Base-by-base conservation (phyloP, 1,140 invertebrate species). In the Zelostemma sp. region DNA sequence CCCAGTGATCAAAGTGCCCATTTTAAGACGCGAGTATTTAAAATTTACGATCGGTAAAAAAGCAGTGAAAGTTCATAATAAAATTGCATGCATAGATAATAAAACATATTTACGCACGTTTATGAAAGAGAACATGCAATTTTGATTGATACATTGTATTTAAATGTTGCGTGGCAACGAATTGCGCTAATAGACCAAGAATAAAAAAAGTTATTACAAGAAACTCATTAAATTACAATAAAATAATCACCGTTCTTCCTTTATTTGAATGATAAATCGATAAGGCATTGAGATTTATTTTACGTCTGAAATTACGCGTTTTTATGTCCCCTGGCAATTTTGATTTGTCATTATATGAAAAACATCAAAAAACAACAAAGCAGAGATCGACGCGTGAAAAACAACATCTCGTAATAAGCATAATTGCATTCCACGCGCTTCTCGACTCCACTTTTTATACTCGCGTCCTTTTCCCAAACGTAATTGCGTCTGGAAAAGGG, bases 11-110 rank as follows among this genome's bases (percentile, higher is more conserved):
- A 51, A 45, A 50, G 55, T 47, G 54, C 17, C 53, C 31, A 19
- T 50, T 66, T 55, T 43, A 40, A 49, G 35, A 38, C 21, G 12
- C 19, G 18, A 25, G 19, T 35, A 50, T 51, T 53, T 47, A 49
- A 48, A 57, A 53, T 66, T 66, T 48, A 59, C 38, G 18, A 18
- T 12, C 50, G 18, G 6, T 43, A 38, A 35, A 66, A 66, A 60
- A 49, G 56, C 31, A 15, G 64, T 56, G 64, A 67, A 67, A 67
- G 64, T 67, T 47, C 11, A 35, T 35, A 5, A 38, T 51, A 60
- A 60, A 66, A 59, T 66, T 48, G 38, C 35, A 25, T 28, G 33
- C 3, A 33, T 50, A 15, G 33, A 43, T 35, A 43, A 55, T 63
- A 59, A 66, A 59, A 50, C 41, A 16, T 15, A 56, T 28, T 38